phyloP scores from a whole-genome alignment of 2,888 invertebrate species.

The Chloroclysta siterata region DNA sequence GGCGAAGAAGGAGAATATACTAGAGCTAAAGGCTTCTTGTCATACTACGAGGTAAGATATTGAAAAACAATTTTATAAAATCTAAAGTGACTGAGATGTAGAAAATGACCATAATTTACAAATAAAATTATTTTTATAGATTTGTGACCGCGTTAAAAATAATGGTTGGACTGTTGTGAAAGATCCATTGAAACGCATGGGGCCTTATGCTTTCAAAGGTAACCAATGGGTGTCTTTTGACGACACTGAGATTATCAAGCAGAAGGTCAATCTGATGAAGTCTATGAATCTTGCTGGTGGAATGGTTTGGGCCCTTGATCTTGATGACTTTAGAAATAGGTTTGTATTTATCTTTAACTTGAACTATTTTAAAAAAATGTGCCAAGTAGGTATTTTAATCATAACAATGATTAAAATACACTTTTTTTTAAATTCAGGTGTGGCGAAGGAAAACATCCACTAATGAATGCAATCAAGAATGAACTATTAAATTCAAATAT shows the following conservation, averaged over 20 bases:
- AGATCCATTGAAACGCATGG: constrained; percentile 91
- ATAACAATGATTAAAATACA: too few relatives aligned
- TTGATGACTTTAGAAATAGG: constrained; percentile 93
- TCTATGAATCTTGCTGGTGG: constrained; percentile 92
- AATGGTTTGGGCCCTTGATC: constrained; percentile 96
- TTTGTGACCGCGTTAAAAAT: constrained; percentile 91
- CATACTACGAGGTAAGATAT: constrained; percentile 91
- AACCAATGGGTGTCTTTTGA: constrained; percentile 97
- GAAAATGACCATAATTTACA: not conserved
- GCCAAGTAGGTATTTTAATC: not conserved
- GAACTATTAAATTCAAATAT: constrained; percentile 84
- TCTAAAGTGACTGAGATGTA: not conserved
- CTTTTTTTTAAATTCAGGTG: constrained; percentile 78
- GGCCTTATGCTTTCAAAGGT: constrained; percentile 94
- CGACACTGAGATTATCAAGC: constrained; percentile 90
- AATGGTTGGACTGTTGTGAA: constrained; percentile 92
- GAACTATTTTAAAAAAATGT: not conserved
- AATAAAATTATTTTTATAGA: constrained; percentile 71
- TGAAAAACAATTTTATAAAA: not conserved
- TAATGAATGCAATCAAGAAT: constrained; percentile 90
- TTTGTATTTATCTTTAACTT: constrained; percentile 41
- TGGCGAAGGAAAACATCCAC: constrained; percentile 91
- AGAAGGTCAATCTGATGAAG: constrained; percentile 92
- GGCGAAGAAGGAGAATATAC: constrained; percentile 95
- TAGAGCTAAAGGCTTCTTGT: constrained; percentile 92